phyloP scores from a whole-genome alignment of 2,113 vertebrate species.

The Monarcha castaneiventris region DNA sequence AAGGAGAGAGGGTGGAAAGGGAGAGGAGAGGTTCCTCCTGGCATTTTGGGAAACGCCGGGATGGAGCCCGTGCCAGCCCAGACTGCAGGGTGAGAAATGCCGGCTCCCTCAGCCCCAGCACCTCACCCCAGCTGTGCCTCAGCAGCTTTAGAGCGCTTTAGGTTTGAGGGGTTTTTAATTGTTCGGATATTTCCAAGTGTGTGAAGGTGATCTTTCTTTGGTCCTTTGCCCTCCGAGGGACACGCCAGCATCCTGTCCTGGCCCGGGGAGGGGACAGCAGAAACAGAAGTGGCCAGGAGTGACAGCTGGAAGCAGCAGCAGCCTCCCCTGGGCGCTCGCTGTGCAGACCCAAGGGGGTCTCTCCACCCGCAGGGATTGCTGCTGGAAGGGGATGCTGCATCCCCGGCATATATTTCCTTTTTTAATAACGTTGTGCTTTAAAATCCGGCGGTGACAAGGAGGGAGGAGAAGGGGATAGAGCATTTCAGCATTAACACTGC shows the following conservation, averaged over 20 bases:
- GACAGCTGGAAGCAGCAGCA: neutral
- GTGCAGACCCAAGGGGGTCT: neutral
- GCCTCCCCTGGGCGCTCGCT: neutral
- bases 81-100: neutral
- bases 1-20: neutral
- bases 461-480: slow-evolving; percentile 60
- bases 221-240: neutral
- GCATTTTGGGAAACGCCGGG: neutral
- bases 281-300: neutral
- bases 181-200: neutral
- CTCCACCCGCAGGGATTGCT: neutral
- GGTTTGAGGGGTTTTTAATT: neutral
- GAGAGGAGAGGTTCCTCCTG: neutral
- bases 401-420: neutral
- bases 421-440: slow-evolving; percentile 10
- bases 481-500: slow-evolving; percentile 27
- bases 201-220: neutral
- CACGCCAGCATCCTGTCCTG: fast-evolving
- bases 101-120: neutral
- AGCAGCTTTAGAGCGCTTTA: neutral
- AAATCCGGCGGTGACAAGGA: slow-evolving; percentile 13
- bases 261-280: neutral
- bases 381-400: neutral
- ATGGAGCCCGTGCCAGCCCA: neutral
- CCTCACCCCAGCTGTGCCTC: neutral